Evolutionary conservation across 2,113 vertebrate genomes (phyloP).

Genomic region (Antigone vipio): DNA sequence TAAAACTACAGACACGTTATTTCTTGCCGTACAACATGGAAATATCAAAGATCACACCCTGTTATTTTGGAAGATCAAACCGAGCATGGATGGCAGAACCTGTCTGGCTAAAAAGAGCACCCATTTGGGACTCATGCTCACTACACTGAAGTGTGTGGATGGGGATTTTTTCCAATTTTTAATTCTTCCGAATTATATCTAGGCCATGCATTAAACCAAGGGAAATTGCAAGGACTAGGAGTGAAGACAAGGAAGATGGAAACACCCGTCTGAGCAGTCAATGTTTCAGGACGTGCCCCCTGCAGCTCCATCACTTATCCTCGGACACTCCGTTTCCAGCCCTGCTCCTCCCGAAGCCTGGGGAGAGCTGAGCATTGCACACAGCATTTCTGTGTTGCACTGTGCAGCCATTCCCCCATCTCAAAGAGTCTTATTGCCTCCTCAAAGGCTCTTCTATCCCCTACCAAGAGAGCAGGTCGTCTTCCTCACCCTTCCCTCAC

Average conservation of each 20-base stretch:
- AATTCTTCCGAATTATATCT: background rate
- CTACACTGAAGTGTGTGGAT: fast-evolving
- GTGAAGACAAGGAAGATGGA: background rate
- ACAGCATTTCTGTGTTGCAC: background rate
- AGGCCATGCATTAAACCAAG: background rate
- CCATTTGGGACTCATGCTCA: background rate
- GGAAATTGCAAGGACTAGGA: background rate
- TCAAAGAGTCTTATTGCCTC: background rate
- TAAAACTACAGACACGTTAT: conserved; percentile 54
- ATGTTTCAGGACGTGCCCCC: background rate
- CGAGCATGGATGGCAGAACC: background rate
- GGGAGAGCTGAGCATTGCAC: background rate
- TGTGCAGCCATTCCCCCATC: background rate
- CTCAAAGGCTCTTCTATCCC: background rate
- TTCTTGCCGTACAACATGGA: conserved; percentile 43
- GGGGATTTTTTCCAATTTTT: background rate
- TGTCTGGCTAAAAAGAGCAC: background rate
- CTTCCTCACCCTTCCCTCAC: background rate
- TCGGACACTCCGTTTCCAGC: background rate
- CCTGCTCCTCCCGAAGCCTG: background rate
- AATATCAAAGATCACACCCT: conserved; percentile 59
- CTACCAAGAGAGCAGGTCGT: fast-evolving
- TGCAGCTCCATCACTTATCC: fast-evolving
- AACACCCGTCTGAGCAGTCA: fast-evolving
- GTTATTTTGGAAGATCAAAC: conserved; percentile 42